phyloP scores from a whole-genome alignment of 2,888 invertebrate genomes.

The Eupithecia inturbata region DNA sequence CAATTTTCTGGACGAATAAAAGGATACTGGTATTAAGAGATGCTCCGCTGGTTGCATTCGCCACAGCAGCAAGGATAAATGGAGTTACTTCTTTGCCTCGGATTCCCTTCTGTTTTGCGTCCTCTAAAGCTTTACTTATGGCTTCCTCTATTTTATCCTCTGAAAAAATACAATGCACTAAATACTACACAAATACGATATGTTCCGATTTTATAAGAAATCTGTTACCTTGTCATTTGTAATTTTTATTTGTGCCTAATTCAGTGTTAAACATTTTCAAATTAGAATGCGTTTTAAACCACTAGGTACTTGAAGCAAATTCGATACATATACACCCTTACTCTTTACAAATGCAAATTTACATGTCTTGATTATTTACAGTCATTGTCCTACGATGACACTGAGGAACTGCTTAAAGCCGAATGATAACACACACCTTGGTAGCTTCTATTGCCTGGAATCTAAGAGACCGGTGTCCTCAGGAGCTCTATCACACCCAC shows the following conservation, averaged over 20 bases:
- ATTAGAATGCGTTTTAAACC: neutral
- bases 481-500: no score
- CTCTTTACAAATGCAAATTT: no score
- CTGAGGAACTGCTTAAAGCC: no score
- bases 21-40: conserved; percentile 94
- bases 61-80: conserved; percentile 91
- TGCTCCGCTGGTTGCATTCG: conserved; percentile 90
- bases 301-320: no score
- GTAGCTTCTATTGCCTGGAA: no score
- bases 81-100: conserved; percentile 96
- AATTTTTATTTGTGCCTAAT: neutral
- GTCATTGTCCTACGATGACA: no score
- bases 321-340: no score
- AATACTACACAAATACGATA: neutral
- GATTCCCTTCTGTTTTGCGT: conserved; percentile 85
- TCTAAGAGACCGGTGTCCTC: no score
- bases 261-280: neutral
- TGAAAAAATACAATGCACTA: conserved; percentile 45
- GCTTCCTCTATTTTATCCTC: conserved; percentile 86
- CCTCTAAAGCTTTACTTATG: conserved; percentile 87
- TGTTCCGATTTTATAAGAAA: neutral
- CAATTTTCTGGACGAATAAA: conserved; percentile 52
- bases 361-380: no score
- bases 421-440: no score
- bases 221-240: neutral